phyloP scores from a whole-genome alignment of 2,797 vertebrate genomes.

The Arnoldichthys spilopterus region DNA sequence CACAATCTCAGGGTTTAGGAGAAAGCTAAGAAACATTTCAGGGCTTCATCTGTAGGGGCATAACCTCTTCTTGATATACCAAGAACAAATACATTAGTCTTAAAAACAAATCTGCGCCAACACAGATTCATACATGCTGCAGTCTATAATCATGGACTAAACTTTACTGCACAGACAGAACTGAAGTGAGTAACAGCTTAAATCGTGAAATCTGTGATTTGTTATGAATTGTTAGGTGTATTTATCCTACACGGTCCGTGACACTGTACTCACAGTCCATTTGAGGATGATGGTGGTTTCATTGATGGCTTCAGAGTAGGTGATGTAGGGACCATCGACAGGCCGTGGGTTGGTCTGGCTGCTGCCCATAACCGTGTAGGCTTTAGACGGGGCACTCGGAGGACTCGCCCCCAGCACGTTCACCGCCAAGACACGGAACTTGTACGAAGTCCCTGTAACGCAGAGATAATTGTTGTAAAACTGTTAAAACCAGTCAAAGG shows the following conservation, averaged over 20 bases:
- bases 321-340: conserved; percentile 94
- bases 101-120: not conserved
- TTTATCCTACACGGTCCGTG: too few relatives aligned
- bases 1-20: not conserved
- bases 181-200: not conserved
- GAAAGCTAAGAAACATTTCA: not conserved
- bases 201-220: too few relatives aligned
- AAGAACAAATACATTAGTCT: not conserved
- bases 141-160: not conserved
- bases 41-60: not conserved
- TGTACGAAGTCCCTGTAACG: conserved; percentile 88
- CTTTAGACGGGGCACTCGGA: conserved; percentile 90
- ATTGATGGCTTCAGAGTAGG: conserved; percentile 96
- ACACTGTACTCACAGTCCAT: conserved; percentile 94
- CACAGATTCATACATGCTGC: not conserved
- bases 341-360: conserved; percentile 88
- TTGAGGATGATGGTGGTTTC: conserved; percentile 97
- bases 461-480: not conserved
- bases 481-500: not conserved
- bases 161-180: not conserved
- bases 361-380: conserved; percentile 89
- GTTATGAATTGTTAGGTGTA: too few relatives aligned
- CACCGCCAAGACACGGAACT: conserved; percentile 93
- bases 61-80: not conserved
- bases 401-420: conserved; percentile 95